These are phyloP conservation scores for Calidris pygmaea DNA, from an alignment of 2,113 vertebrate species.

Conservation along the genomic window DNA sequence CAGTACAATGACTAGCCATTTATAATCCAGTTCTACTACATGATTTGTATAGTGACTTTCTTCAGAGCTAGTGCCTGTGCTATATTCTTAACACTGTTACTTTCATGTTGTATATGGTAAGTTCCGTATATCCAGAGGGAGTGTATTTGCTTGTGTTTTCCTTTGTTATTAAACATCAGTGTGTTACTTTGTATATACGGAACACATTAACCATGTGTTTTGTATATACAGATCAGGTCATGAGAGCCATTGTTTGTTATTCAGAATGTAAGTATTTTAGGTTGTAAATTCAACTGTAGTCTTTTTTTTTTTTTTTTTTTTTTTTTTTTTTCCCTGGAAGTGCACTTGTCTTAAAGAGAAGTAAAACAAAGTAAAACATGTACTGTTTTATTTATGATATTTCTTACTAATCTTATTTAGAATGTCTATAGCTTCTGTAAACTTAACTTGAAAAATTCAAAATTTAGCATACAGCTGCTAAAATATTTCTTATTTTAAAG, in stretches of 20 bases:
- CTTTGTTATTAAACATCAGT: background rate
- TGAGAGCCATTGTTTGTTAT: background rate
- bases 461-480: background rate
- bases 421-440: background rate
- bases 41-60: background rate
- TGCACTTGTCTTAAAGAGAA: background rate
- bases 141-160: background rate
- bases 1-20: conserved; percentile 37
- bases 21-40: conserved; percentile 12
- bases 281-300: background rate
- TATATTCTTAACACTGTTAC: background rate
- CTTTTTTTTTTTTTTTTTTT: background rate
- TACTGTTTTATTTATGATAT: background rate
- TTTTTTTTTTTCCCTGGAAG: background rate
- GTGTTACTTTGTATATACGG: background rate
- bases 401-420: background rate
- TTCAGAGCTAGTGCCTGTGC: background rate
- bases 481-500: background rate
- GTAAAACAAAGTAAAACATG: background rate
- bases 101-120: background rate
- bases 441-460: background rate
- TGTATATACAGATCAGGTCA: background rate
- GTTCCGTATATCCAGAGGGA: background rate
- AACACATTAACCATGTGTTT: background rate
- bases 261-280: background rate